These are phyloP conservation scores for Magallana ariakensis DNA, from an alignment of 1,140 invertebrate species.

Conservation along the genomic window DNA sequence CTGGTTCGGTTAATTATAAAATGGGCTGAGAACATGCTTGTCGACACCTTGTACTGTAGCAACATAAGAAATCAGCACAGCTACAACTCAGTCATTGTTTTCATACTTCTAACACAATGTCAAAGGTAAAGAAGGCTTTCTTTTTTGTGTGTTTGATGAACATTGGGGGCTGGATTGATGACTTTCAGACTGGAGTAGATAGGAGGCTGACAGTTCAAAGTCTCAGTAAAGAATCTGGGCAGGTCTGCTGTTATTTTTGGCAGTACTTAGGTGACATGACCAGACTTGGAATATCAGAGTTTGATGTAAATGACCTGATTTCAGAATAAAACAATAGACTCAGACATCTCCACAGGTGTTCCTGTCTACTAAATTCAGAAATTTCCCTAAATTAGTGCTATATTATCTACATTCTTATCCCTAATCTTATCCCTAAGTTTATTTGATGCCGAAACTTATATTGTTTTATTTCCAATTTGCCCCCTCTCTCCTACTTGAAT, in stretches of 20 bases:
- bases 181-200: neutral
- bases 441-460: constrained; percentile 10
- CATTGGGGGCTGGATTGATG: neutral
- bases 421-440: constrained; percentile 23
- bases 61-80: neutral
- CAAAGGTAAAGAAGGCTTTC: neutral
- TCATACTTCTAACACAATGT: no score
- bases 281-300: neutral
- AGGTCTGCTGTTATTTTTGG: neutral
- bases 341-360: constrained; percentile 4
- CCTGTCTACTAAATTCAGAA: constrained; percentile 7
- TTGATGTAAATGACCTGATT: neutral
- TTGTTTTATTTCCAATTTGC: constrained; percentile 21
- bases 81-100: no score
- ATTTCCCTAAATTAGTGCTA: neutral
- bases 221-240: neutral
- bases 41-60: neutral
- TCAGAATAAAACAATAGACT: neutral
- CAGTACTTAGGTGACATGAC: neutral
- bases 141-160: neutral
- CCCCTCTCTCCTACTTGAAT: neutral
- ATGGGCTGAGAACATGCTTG: neutral
- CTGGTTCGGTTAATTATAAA: neutral
- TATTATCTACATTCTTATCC: neutral
- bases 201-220: neutral